phyloP scores from a whole-genome alignment of 2,888 invertebrate genomes.

The Dryocosmus kuriphilus region DNA sequence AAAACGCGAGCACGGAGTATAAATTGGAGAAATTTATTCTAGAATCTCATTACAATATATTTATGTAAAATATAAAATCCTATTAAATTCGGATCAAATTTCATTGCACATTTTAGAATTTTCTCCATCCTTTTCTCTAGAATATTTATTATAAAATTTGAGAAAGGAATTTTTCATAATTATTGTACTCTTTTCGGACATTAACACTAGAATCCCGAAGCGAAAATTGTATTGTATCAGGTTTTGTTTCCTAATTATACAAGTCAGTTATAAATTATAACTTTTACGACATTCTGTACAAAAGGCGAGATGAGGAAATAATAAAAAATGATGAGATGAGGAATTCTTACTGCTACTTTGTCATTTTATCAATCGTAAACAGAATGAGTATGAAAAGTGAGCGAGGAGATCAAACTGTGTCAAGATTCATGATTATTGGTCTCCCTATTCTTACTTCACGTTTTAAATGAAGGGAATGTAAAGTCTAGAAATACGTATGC shows the following conservation, averaged over 20 bases:
- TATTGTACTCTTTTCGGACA: slow-evolving; percentile 36
- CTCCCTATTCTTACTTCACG: neutral
- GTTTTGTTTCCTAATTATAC: slow-evolving; percentile 45
- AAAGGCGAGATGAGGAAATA: no score
- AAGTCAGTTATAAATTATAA: no score
- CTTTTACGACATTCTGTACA: no score
- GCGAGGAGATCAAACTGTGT: neutral
- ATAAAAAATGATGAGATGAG: slow-evolving; percentile 4
- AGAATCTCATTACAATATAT: slow-evolving; percentile 30
- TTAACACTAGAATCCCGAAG: slow-evolving; percentile 14
- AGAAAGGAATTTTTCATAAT: slow-evolving; percentile 8
- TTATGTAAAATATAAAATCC: slow-evolving; percentile 26
- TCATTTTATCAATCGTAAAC: slow-evolving; percentile 8
- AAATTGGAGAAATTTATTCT: neutral
- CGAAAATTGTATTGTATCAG: slow-evolving; percentile 47
- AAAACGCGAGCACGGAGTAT: neutral
- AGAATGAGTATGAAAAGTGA: slow-evolving; percentile 30
- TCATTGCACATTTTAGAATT: neutral
- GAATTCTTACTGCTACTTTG: slow-evolving; percentile 20
- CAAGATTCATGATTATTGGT: neutral
- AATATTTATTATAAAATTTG: slow-evolving; percentile 15
- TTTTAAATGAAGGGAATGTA: neutral
- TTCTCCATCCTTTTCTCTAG: neutral
- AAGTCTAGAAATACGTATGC: slow-evolving; percentile 2
- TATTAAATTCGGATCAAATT: neutral